Evolutionary conservation across 2,888 invertebrate species (phyloP).

Genomic region (Scaptodrosophila latifasciaeformis): DNA sequence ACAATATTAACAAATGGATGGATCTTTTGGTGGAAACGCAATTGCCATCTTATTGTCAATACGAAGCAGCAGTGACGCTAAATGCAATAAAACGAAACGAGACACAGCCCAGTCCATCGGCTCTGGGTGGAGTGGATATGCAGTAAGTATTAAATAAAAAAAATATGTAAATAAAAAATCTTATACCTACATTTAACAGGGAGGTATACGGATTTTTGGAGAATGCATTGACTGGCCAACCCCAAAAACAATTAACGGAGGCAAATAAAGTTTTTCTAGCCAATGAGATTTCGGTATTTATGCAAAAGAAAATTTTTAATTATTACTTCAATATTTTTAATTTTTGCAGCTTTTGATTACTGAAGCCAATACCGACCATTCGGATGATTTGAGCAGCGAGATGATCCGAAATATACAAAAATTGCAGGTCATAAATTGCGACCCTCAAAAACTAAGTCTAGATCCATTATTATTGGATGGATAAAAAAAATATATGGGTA

Average conservation of each 20-base stretch:
- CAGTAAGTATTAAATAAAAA: conserved; percentile 20
- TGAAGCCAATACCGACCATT: conserved; percentile 59
- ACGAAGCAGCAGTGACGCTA: conserved; percentile 59
- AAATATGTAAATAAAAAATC: too few species aligned
- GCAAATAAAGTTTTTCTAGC: conserved; percentile 55
- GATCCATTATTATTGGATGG: conserved; percentile 45
- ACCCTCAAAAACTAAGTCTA: conserved; percentile 33
- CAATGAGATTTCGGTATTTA: conserved; percentile 66
- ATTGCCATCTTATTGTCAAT: conserved; percentile 45
- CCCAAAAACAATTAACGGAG: conserved; percentile 54
- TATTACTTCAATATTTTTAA: background rate
- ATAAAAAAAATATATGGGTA: too few species aligned
- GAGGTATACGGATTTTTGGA: conserved; percentile 66
- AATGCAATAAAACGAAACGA: conserved; percentile 58
- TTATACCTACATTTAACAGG: conserved; percentile 34
- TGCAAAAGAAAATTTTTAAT: background rate
- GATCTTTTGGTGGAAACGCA: conserved; percentile 44
- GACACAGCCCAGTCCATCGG: conserved; percentile 40
- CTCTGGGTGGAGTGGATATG: conserved; percentile 35
- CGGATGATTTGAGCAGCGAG: conserved; percentile 38
- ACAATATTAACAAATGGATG: conserved; percentile 65
- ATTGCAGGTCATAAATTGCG: conserved; percentile 22
- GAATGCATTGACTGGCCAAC: conserved; percentile 66
- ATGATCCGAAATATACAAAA: conserved; percentile 41
- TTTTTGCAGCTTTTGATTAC: conserved; percentile 50